Percentiles rank a stretch among this genome's conserved stretches.
These are phyloP conservation scores for Ochropacha duplaris DNA, from an alignment of 2,888 invertebrate species.

Conservation along the genomic window DNA sequence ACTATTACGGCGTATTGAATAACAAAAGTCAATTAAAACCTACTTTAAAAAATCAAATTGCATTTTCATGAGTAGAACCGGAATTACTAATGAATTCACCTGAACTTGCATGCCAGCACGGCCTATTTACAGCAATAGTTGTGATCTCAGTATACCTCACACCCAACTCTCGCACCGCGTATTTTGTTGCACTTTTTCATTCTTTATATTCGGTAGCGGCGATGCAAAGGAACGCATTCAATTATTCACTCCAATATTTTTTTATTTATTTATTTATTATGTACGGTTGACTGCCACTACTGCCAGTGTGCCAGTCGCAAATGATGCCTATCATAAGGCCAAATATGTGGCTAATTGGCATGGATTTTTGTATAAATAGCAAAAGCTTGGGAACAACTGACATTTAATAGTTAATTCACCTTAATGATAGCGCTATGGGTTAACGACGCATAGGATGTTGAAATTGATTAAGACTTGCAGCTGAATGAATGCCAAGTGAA, in stretches of 20 bases:
- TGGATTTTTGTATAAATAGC: neutral
- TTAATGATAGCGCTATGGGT: neutral
- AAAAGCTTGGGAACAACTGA: neutral
- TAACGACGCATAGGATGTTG: too few species aligned
- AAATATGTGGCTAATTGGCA: conserved; percentile 48
- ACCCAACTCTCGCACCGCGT: conserved; percentile 29
- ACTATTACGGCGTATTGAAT: too few species aligned
- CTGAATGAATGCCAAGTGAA: too few species aligned
- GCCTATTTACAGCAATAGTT: neutral
- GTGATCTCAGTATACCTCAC: conserved; percentile 36
- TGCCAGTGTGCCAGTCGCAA: conserved; percentile 35
- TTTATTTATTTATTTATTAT: conserved; percentile 27
- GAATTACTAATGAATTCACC: too few species aligned
- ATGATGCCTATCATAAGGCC: conserved; percentile 58
- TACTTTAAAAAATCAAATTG: too few species aligned
- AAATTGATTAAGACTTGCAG: too few species aligned
- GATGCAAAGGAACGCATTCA: conserved; percentile 62
- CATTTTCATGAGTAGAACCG: too few species aligned
- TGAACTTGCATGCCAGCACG: too few species aligned
- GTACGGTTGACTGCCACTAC: conserved; percentile 30
- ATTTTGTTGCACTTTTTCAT: conserved; percentile 44
- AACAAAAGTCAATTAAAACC: too few species aligned
- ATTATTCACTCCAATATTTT: conserved; percentile 62
- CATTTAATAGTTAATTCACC: neutral
- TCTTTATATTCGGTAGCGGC: conserved; percentile 67